Conservation (phyloP, 1,140 invertebrate species). For the Parasteatoda tepidariorum region DNA sequence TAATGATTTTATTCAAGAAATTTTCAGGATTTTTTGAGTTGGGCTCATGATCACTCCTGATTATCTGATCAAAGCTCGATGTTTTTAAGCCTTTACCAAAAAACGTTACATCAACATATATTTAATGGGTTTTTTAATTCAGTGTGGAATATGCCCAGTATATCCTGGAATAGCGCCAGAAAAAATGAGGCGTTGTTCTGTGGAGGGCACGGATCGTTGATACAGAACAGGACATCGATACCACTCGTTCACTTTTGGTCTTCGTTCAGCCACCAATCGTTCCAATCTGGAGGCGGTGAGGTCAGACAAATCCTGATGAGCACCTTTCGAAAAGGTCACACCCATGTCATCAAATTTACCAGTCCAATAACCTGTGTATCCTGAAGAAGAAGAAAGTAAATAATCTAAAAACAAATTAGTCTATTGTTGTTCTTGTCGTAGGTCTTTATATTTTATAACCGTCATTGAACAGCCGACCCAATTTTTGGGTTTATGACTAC, state of each 20-base stretch:
- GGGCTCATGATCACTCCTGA: no score
- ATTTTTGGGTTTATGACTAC: no score
- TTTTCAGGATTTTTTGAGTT: no score
- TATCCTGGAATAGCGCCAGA: conserved; percentile 35
- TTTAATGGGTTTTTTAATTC: not conserved
- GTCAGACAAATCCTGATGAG: conserved; percentile 30
- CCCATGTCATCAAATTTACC: conserved; percentile 36
- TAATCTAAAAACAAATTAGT: no score
- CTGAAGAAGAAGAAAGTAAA: not conserved
- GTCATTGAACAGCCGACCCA: no score
- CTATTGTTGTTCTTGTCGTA: no score
- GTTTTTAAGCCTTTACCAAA: no score
- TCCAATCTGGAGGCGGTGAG: conserved; percentile 30
- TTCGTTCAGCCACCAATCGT: conserved; percentile 20
- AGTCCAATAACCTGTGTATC: conserved; percentile 35
- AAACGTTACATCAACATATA: no score
- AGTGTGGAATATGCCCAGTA: conserved; percentile 36
- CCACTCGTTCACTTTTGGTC: conserved; percentile 42
- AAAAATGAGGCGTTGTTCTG: not conserved
- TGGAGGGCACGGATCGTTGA: not conserved
- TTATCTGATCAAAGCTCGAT: no score
- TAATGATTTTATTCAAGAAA: no score
- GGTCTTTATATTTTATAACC: no score
- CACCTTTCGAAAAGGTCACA: conserved; percentile 14
- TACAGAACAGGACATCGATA: conserved; percentile 1